Evolutionary conservation across 2,113 vertebrate genomes (phyloP), one percentile per base, ranked within the genome.

Genomic region (Trogon surrucura): DNA sequence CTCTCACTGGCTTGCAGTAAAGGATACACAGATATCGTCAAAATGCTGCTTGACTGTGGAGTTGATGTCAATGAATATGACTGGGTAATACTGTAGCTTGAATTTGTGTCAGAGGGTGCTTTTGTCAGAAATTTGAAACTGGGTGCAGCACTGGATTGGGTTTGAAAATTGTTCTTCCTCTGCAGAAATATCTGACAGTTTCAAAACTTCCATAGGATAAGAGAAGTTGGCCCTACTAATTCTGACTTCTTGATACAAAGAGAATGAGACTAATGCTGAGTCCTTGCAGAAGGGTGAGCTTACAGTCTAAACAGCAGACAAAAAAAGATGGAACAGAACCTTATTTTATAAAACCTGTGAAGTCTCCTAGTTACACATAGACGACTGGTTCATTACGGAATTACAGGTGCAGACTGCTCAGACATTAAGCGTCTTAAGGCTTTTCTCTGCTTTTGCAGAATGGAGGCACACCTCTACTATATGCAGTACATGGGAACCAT

Each of bases 51-150:
- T 0, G 99, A 99, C 84, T 99, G 99, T 93, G 99, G 99, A n/a
- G 99, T 99, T 29, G 99, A 99, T 58, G 98, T 99, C 15, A 99
- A 99, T 70, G 99, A 99, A 56, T 99, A 99, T 58, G 99, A 99
- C 96, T 99, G 99, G 99, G 99, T 99, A 96, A 98, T 98, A 92
- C 47, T 45, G 12, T 29, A 58, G 5, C n/a, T 85, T 70, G 36
- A 36, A 11, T 71, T 91, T 75, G 41, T 25, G 22, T 82, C 25
- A 38, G 34, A 36, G 25, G 1, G 7, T 88, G 9, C n/a, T 67
- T 66, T 89, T 11, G 19, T 80, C n/a, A 69, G 26, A 85, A 86
- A 57, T 81, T 26, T 69, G 41, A 67, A 87, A n/a, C 4, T 53
- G 21, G 32, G 27, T 11, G 34, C 51, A 69, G n/a, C 21, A n/a